Conservation (phyloP, 2,888 invertebrate species). For the Athalia circularis region DNA sequence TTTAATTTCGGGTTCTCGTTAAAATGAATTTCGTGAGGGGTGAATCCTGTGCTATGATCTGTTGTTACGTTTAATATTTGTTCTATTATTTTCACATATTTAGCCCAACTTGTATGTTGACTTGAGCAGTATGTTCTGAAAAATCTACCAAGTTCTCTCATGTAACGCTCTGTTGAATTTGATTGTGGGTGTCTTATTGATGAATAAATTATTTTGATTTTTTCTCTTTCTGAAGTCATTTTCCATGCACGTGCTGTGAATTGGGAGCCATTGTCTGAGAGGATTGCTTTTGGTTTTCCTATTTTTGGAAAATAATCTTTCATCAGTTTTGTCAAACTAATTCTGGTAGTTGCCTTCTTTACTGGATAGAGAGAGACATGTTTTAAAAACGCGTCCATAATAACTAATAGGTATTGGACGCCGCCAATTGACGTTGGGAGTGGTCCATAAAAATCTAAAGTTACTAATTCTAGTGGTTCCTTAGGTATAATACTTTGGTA, state of each 20-base stretch:
- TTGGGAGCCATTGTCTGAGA: constrained; percentile 29
- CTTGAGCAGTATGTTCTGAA: not conserved
- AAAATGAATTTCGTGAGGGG: too few relatives aligned
- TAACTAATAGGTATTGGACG: constrained; percentile 46
- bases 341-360: constrained; percentile 41
- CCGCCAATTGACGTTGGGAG: constrained; percentile 44
- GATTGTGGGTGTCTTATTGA: too few relatives aligned
- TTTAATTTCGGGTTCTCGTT: too few relatives aligned
- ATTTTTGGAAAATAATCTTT: constrained; percentile 25
- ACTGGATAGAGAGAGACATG: constrained; percentile 44
- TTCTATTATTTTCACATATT: too few relatives aligned
- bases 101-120: too few relatives aligned
- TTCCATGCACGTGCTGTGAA: too few relatives aligned
- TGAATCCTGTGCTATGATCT: too few relatives aligned
- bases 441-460: constrained; percentile 45
- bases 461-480: constrained; percentile 33
- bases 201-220: too few relatives aligned
- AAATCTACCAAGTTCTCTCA: too few relatives aligned
- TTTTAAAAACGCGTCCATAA: constrained; percentile 42
- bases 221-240: too few relatives aligned
- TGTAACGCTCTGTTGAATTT: too few relatives aligned
- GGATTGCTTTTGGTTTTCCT: constrained; percentile 37
- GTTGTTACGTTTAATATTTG: too few relatives aligned
- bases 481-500: not conserved
- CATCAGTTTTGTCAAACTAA: not conserved